Percentiles rank a stretch among this genome's conserved stretches.
phyloP scores from a whole-genome alignment of 1,140 invertebrate genomes.

The Aleiodes sp. region DNA sequence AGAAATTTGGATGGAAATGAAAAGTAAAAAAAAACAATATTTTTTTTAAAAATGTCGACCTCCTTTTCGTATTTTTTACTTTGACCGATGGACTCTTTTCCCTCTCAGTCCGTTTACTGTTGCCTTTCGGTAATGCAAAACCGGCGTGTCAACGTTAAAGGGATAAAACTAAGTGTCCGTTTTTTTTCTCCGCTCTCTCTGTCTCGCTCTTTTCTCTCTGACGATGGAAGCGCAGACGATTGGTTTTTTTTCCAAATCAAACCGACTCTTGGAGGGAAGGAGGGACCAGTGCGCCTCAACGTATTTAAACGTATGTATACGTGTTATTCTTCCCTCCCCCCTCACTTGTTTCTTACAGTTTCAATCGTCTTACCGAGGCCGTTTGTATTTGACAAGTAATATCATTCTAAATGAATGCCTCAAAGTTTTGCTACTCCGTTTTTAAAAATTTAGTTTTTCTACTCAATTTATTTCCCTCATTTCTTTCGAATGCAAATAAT shows the following conservation, averaged over 20 bases:
- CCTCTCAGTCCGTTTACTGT: too few relatives aligned
- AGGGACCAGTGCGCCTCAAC: too few relatives aligned
- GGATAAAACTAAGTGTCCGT: not conserved
- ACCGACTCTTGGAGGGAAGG: too few relatives aligned
- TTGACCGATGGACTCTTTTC: constrained; percentile 14
- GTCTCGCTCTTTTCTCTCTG: too few relatives aligned
- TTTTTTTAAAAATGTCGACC: constrained; percentile 17
- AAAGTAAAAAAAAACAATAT: too few relatives aligned
- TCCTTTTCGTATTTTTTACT: not conserved
- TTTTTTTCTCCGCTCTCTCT: not conserved
- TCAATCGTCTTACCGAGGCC: not conserved
- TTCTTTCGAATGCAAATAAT: not conserved
- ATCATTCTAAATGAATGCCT: too few relatives aligned
- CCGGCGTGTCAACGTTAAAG: constrained; percentile 4
- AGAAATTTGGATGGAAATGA: constrained; percentile 7
- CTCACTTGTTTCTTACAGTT: not conserved
- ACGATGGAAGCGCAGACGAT: not conserved
- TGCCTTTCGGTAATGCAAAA: not conserved
- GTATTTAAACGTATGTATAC: not conserved
- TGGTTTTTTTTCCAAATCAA: not conserved
- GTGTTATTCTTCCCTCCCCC: not conserved
- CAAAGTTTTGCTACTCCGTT: too few relatives aligned
- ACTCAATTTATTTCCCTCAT: too few relatives aligned
- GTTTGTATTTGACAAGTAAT: not conserved
- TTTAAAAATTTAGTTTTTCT: too few relatives aligned